Conservation (phyloP, 1,140 invertebrate genomes). For the Platyscapa corneri region DNA sequence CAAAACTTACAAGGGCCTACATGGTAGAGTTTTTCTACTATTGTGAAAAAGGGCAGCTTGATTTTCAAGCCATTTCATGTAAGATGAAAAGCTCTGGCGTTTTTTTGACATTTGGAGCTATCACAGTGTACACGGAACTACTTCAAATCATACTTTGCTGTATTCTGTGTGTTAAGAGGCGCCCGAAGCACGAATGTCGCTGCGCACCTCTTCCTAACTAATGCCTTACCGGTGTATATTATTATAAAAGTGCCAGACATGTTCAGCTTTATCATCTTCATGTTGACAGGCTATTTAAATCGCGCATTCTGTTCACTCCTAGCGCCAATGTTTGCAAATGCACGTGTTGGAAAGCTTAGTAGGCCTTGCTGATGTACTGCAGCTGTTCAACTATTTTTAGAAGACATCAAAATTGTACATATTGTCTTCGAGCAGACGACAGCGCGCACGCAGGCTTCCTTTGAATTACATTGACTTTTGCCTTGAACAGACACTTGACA, state of each 20-base stretch:
- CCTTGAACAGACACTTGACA: slow-evolving; percentile 36
- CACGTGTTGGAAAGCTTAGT: slow-evolving; percentile 28
- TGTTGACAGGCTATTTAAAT: slow-evolving; percentile 46
- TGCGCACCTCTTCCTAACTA: slow-evolving; percentile 1
- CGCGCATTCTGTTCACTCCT: slow-evolving; percentile 14
- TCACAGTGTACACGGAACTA: slow-evolving; percentile 10
- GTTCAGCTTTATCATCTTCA: slow-evolving; percentile 35
- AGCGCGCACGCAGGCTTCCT: neutral
- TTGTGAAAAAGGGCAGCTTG: slow-evolving; percentile 23
- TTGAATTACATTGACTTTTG: slow-evolving; percentile 28
- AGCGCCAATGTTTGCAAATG: slow-evolving; percentile 18
- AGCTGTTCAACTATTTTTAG: slow-evolving; percentile 33
- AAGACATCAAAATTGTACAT: neutral
- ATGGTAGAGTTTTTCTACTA: slow-evolving; percentile 39
- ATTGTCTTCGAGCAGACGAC: slow-evolving; percentile 35
- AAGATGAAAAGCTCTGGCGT: slow-evolving; percentile 18
- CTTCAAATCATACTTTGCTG: slow-evolving; percentile 15
- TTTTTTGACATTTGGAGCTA: slow-evolving; percentile 36
- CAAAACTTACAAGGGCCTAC: slow-evolving; percentile 47
- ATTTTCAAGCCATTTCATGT: slow-evolving; percentile 40
- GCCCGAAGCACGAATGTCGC: slow-evolving; percentile 10
- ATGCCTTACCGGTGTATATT: slow-evolving; percentile 26
- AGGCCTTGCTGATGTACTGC: neutral
- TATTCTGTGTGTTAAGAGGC: neutral
- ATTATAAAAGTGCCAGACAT: slow-evolving; percentile 31